Evolutionary conservation across 1,140 invertebrate species (phyloP).

Genomic region (Drosophila leontia): DNA sequence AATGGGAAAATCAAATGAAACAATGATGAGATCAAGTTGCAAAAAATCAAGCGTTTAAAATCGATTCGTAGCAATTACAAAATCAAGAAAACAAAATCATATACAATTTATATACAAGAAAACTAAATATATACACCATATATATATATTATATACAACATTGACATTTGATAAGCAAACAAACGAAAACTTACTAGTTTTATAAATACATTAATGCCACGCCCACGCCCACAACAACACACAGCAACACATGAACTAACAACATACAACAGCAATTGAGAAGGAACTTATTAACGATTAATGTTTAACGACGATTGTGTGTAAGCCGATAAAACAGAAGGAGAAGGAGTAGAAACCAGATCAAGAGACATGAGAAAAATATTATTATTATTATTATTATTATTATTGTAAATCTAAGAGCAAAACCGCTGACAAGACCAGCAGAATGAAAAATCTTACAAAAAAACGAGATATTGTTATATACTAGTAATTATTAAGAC

Average conservation of each 20-base stretch:
- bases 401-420: slow-evolving; percentile 81
- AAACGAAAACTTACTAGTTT: slow-evolving; percentile 78
- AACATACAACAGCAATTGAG: slow-evolving; percentile 51
- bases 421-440: slow-evolving; percentile 84
- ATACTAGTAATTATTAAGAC: slow-evolving; percentile 82
- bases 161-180: slow-evolving; percentile 77
- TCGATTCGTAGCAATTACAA: slow-evolving; percentile 78
- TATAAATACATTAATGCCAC: slow-evolving; percentile 74
- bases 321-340: slow-evolving; percentile 52
- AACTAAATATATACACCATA: slow-evolving; percentile 50
- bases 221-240: slow-evolving; percentile 49
- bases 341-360: slow-evolving; percentile 69
- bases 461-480: slow-evolving; percentile 85
- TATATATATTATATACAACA: slow-evolving; percentile 71
- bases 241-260: slow-evolving; percentile 42
- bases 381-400: slow-evolving; percentile 62
- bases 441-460: slow-evolving; percentile 82
- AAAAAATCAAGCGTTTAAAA: slow-evolving; percentile 75
- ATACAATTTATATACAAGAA: slow-evolving; percentile 79
- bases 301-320: slow-evolving; percentile 25
- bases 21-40: slow-evolving; percentile 75
- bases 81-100: slow-evolving; percentile 58
- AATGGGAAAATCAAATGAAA: slow-evolving; percentile 73
- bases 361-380: slow-evolving; percentile 81
- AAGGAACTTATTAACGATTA: slow-evolving; percentile 71